Base-by-base conservation (phyloP, 2,888 invertebrate genomes). In the Lumbricus terrestris region DNA sequence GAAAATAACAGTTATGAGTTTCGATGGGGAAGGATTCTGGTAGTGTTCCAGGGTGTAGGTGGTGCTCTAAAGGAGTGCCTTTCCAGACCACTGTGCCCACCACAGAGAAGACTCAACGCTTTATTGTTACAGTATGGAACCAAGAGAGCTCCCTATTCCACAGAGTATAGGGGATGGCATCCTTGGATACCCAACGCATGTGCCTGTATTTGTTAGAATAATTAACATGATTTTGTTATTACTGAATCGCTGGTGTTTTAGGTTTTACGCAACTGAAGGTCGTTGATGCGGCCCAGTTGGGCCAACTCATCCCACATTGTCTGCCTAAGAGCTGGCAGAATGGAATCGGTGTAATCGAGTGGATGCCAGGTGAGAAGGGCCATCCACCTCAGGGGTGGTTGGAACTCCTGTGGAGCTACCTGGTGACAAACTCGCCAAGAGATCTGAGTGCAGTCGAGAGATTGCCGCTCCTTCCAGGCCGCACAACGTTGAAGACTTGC, bases 211-310 rank as follows among this genome's bases (percentile, higher is more conserved):
- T 69, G n/a, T 69, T 6, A n/a, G n/a, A 69, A 69, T 69, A n/a
- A 69, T 69, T 69, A 29, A n/a, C 8, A n/a, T 69, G n/a, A n/a
- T 29, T 69, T 69, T 69, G 29, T 69, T 69, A 69, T 69, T 69
- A n/a, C n/a, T 29, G n/a, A n/a, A 29, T 1, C 29, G 8, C n/a
- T 69, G 29, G 13, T 5, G 2, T 82, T 83, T 33, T 83, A 92
- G 92, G 92, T 69, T 92, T 91, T 90, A 92, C 92, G 11, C 92
- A 92, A 89, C 89, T 92, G 85, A 91, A 91, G 82, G 20, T 91
- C 4, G 85, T 92, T 82, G 91, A 90, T 37, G 23, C 88, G 18
- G 69, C 90, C 18, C 35, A 89, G 6, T 34, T 92, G 35, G 89
- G 85, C 40, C 54, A 90, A 23, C 89, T 92, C 29, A 90, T 92